phyloP scores from a whole-genome alignment of 2,888 invertebrate species.

The Dicyrtoma fusca region DNA sequence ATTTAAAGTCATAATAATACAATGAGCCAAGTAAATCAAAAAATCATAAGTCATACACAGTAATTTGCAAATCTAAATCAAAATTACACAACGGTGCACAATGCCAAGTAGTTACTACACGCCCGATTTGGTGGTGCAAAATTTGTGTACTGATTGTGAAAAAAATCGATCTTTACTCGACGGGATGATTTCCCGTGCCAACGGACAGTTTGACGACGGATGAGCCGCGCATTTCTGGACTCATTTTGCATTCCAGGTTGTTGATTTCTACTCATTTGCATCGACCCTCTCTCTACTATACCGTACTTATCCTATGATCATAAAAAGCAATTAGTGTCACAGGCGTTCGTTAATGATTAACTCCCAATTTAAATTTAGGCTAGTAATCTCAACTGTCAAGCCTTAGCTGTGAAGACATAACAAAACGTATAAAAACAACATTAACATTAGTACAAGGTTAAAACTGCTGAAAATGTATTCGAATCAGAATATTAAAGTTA shows the following conservation, averaged over 20 bases:
- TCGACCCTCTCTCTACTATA: conserved; percentile 38
- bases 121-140: conserved; percentile 12
- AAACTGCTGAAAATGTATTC: too few species aligned
- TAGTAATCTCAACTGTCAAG: too few species aligned
- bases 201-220: conserved; percentile 52
- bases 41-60: background rate
- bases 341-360: background rate
- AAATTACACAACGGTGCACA: background rate
- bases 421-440: too few species aligned
- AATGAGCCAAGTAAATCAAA: background rate
- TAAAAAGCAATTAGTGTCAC: conserved; percentile 23
- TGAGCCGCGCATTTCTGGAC: conserved; percentile 50
- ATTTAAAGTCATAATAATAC: too few species aligned
- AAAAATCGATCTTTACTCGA: conserved; percentile 46
- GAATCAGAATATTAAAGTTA: too few species aligned
- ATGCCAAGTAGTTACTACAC: background rate
- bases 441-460: too few species aligned
- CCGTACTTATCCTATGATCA: conserved; percentile 38
- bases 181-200: conserved; percentile 53
- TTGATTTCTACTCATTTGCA: conserved; percentile 44
- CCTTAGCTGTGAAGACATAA: too few species aligned
- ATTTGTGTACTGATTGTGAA: conserved; percentile 7
- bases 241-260: conserved; percentile 49
- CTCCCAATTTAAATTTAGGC: too few species aligned
- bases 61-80: background rate